A percentile compares a stretch with the other conserved stretches of the same genome.
Conservation (phyloP, 1,140 invertebrate genomes). For the Philaenus spumarius region DNA sequence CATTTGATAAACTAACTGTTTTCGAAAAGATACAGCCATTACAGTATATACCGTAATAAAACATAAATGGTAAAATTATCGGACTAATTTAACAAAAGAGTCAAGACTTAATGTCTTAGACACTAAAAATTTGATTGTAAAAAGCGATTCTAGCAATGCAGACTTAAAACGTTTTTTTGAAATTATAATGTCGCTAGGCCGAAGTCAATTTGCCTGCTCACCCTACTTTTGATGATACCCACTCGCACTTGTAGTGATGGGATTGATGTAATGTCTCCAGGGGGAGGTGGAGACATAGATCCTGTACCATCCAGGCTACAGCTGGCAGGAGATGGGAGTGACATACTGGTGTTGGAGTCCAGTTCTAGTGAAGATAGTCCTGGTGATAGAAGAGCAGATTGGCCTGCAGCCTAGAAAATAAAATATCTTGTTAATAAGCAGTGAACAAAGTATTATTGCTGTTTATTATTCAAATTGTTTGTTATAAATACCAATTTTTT, state of each 20-base stretch:
- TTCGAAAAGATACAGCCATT: too few species aligned
- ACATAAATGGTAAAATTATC: neutral
- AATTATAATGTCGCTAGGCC: constrained; percentile 14
- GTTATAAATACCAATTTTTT: too few species aligned
- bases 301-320: constrained; percentile 54
- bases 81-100: neutral
- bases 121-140: too few species aligned
- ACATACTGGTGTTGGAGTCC: constrained; percentile 70
- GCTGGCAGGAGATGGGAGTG: constrained; percentile 65
- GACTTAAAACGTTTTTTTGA: neutral
- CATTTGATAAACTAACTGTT: too few species aligned
- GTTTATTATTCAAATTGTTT: too few species aligned
- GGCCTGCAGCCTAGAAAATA: constrained; percentile 23
- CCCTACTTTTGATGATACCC: constrained; percentile 75
- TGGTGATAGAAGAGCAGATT: constrained; percentile 54
- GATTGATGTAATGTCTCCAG: constrained; percentile 35
- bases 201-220: constrained; percentile 46
- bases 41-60: neutral
- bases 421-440: too few species aligned
- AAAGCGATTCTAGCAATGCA: neutral
- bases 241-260: constrained; percentile 57
- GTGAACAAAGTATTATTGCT: too few species aligned
- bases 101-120: neutral
- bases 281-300: constrained; percentile 41
- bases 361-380: constrained; percentile 63